Base-by-base conservation (phyloP, 1,140 invertebrate genomes). In the Tetramorium simillimum region DNA sequence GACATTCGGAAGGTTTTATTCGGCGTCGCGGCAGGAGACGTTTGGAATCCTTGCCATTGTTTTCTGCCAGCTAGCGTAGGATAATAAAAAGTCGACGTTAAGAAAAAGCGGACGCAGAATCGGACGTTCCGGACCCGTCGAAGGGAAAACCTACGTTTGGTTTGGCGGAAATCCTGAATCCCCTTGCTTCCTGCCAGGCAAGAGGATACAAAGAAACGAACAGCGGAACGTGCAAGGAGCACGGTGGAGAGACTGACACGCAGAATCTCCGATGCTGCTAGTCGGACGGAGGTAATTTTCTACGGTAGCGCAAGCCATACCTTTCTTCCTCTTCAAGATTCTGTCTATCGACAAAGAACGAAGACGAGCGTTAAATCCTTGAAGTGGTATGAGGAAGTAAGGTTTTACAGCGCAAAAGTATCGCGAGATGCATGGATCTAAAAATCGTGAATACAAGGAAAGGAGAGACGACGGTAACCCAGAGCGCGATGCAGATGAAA, bases 221-320 rank as follows among this genome's bases (percentile, higher is more conserved):
- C 18, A 21, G 21, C 37, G 33, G 40, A 69, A 60, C 49, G 75
- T 67, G 62, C 62, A 63, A 69, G 76, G 43, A 77, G 80, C 67
- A 51, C n/a, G 37, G 85, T n/a, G 18, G 40, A 75, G 69, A 70
- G 77, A 86, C 65, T 81, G 63, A 49, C 77, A 78, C 77, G 85
- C 62, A 62, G 85, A 49, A 86, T 82, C 65, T 69, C 43, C 84
- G 16, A 80, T 56, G 60, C 53, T 40, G 60, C 53, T 40, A 62
- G 76, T 62, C 77, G 77, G 63, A 86, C 85, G 65, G 65, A 86
- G 85, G 85, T 82, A 86, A 86, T 86, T 86, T 86, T 86, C 85
- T 86, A 86, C 76, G 65, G 53, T 40, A 82, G 53, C 77, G 53
- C 85, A 43, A 82, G 18, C 53, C 53, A 72, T 73, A 60, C 69